phyloP scores from a whole-genome alignment of 1,140 invertebrate genomes.

The Limonius californicus region DNA sequence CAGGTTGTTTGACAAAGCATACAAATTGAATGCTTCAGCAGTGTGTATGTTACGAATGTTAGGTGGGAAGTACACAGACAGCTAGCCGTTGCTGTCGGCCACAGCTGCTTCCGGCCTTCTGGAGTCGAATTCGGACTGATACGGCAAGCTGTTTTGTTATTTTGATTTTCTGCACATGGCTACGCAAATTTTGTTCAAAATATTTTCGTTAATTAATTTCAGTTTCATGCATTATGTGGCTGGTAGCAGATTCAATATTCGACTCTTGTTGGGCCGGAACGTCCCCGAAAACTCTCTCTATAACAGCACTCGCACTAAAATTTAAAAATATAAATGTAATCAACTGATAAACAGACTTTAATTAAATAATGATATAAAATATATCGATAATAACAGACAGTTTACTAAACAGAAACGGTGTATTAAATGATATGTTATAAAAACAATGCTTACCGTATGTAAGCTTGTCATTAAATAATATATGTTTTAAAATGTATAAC shows the following conservation, averaged over 20 bases:
- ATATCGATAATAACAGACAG: neutral
- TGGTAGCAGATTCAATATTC: constrained; percentile 43
- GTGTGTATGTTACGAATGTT: constrained; percentile 26
- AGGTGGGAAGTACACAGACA: constrained; percentile 56
- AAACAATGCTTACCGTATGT: neutral
- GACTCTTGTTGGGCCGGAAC: constrained; percentile 44
- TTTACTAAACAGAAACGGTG: neutral
- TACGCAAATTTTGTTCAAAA: no score
- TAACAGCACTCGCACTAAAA: constrained; percentile 41
- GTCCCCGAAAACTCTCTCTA: constrained; percentile 44
- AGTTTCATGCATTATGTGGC: neutral
- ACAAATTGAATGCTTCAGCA: neutral
- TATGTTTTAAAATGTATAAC: neutral
- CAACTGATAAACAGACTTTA: neutral
- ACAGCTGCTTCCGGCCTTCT: constrained; percentile 49
- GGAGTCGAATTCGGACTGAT: constrained; percentile 41
- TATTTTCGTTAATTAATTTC: constrained; percentile 19
- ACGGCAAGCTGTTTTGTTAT: neutral
- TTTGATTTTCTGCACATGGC: no score
- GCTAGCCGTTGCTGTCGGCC: constrained; percentile 64
- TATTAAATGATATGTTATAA: neutral
- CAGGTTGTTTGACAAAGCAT: neutral
- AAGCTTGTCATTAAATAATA: neutral
- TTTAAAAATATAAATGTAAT: neutral
- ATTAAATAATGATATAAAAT: neutral